Evolutionary conservation across 2,797 vertebrate genomes (phyloP).

Genomic region (Steatocranus sp.): DNA sequence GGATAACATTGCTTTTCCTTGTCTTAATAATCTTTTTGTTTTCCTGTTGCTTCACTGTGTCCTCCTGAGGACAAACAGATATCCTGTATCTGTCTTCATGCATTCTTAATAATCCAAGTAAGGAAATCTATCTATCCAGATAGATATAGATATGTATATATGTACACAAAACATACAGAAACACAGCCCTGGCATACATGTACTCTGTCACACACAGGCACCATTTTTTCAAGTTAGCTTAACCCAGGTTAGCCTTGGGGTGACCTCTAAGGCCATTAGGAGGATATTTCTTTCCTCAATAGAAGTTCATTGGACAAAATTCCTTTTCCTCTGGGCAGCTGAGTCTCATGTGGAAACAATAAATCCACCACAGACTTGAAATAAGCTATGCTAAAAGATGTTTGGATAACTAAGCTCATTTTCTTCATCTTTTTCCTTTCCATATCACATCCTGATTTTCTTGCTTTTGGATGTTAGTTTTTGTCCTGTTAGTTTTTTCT

Average conservation of each 20-base stretch:
- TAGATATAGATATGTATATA: background rate
- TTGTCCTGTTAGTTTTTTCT: background rate
- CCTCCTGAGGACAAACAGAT: background rate
- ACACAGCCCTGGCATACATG: background rate
- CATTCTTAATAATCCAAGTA: background rate
- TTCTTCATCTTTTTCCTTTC: background rate
- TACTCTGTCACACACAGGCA: background rate
- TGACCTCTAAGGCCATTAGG: slow-evolving; percentile 43
- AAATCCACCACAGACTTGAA: slow-evolving; percentile 60
- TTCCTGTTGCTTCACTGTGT: background rate
- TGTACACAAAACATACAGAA: slow-evolving; percentile 8
- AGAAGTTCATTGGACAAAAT: slow-evolving; percentile 45
- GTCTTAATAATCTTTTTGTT: slow-evolving; percentile 25
- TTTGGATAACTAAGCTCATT: slow-evolving; percentile 40
- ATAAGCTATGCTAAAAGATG: slow-evolving; percentile 49
- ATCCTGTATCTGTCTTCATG: background rate
- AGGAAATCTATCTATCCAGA: background rate
- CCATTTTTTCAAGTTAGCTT: slow-evolving; percentile 37
- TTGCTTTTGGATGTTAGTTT: slow-evolving; percentile 16
- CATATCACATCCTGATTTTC: background rate
- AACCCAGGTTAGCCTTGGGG: slow-evolving; percentile 33
- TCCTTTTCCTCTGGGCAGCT: slow-evolving; percentile 54
- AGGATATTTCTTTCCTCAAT: slow-evolving; percentile 28
- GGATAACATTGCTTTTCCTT: slow-evolving; percentile 7
- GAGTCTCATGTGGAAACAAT: slow-evolving; percentile 61